These are phyloP conservation scores for Ichneumon xanthorius DNA, from an alignment of 2,888 invertebrate species.

Conservation along the genomic window DNA sequence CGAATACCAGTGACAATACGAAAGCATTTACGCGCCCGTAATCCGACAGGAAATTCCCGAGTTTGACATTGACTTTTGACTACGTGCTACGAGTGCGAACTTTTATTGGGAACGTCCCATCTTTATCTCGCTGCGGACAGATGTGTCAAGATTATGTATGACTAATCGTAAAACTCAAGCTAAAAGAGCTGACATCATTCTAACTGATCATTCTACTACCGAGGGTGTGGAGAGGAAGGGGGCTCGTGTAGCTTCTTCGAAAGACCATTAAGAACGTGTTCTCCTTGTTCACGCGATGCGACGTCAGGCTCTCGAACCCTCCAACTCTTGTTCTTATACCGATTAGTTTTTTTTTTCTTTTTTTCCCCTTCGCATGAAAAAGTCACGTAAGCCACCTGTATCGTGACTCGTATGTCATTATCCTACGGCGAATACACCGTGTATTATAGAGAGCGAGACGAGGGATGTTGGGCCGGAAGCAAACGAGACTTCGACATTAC, in stretches of 20 bases:
- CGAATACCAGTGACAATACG: neutral
- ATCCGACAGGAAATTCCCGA: conserved; percentile 2
- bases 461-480: neutral
- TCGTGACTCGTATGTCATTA: conserved; percentile 33
- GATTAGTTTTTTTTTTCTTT: neutral
- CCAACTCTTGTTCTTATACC: conserved; percentile 15
- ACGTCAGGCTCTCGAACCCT: conserved; percentile 1
- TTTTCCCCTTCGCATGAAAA: conserved; percentile 18
- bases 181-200: conserved; percentile 9
- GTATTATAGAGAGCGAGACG: neutral
- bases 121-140: neutral
- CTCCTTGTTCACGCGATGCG: conserved; percentile 20
- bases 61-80: neutral
- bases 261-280: conserved; percentile 22
- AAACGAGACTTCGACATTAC: neutral
- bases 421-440: neutral
- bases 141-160: neutral
- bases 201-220: neutral
- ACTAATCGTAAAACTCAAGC: neutral
- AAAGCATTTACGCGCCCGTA: neutral
- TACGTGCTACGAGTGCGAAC: neutral
- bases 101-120: neutral
- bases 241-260: conserved; percentile 22
- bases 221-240: neutral
- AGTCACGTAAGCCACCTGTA: conserved; percentile 21